Evolutionary conservation across 2,797 vertebrate species (phyloP).

Genomic region (Gambelia wislizenii): DNA sequence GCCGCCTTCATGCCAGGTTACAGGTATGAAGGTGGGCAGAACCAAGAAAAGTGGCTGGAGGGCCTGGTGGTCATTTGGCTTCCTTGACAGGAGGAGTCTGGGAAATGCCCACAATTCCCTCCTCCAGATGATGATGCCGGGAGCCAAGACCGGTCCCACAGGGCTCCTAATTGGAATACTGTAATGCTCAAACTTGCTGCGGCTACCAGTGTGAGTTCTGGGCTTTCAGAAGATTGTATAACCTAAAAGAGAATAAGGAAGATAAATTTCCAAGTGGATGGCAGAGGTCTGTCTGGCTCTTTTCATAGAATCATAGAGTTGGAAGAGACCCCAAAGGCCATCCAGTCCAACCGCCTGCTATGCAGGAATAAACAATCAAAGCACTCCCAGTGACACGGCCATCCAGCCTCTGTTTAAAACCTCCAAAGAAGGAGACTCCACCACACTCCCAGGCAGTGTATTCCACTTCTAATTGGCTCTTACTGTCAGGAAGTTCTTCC

Average conservation of each 20-base stretch:
- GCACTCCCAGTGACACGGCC: too few species aligned
- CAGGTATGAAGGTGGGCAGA: neutral
- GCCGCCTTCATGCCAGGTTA: neutral
- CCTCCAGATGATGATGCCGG: neutral
- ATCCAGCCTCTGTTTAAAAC: too few species aligned
- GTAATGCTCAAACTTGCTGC: neutral
- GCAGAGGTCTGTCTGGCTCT: neutral
- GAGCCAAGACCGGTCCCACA: too few species aligned
- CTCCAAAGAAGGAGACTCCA: too few species aligned
- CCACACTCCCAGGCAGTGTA: too few species aligned
- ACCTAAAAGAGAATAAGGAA: neutral
- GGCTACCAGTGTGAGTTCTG: neutral
- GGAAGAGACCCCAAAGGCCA: too few species aligned
- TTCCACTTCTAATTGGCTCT: too few species aligned
- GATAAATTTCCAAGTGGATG: neutral
- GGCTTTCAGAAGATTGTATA: neutral
- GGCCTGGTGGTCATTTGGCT: too few species aligned
- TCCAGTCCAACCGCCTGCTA: too few species aligned
- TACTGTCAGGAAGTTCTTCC: too few species aligned
- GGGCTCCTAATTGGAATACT: neutral
- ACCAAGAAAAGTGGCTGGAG: neutral
- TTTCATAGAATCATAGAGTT: neutral
- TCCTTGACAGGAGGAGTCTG: neutral
- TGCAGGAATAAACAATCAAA: too few species aligned
- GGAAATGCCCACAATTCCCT: too few species aligned